These are phyloP conservation scores for Hippocampus kuda DNA, from an alignment of 2,797 vertebrate genomes.

Conservation along the genomic window DNA sequence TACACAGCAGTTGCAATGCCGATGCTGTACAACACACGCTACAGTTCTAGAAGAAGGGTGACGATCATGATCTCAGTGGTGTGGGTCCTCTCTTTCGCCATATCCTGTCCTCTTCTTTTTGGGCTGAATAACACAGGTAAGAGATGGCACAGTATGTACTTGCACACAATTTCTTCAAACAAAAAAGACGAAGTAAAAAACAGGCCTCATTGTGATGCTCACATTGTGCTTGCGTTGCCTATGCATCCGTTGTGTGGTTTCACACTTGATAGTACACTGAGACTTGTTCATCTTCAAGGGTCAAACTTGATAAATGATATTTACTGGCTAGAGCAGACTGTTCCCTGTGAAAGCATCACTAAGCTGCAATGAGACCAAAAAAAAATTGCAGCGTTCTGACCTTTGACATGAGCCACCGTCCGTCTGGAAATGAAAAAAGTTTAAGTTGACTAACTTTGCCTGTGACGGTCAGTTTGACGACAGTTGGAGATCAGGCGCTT, in stretches of 20 bases:
- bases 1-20: slow-evolving; percentile 99
- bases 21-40: slow-evolving; percentile 97
- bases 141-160: background rate
- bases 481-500: background rate
- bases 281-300: background rate
- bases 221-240: background rate
- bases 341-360: background rate
- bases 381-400: background rate
- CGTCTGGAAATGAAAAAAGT: background rate
- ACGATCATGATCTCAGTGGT: slow-evolving; percentile 94
- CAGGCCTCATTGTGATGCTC: background rate
- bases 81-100: slow-evolving; percentile 94
- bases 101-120: slow-evolving; percentile 93
- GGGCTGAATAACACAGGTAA: slow-evolving; percentile 95
- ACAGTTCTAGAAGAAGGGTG: slow-evolving; percentile 93
- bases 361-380: background rate
- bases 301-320: background rate
- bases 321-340: background rate
- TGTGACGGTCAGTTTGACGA: background rate
- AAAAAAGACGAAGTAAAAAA: background rate
- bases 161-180: background rate
- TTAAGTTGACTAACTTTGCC: background rate
- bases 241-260: background rate
- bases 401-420: background rate
- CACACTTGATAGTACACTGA: background rate